A percentile compares a stretch with the other conserved stretches of the same genome.
These are phyloP conservation scores for Euzophera pinguis DNA, from an alignment of 2,888 invertebrate genomes.

Conservation along the genomic window DNA sequence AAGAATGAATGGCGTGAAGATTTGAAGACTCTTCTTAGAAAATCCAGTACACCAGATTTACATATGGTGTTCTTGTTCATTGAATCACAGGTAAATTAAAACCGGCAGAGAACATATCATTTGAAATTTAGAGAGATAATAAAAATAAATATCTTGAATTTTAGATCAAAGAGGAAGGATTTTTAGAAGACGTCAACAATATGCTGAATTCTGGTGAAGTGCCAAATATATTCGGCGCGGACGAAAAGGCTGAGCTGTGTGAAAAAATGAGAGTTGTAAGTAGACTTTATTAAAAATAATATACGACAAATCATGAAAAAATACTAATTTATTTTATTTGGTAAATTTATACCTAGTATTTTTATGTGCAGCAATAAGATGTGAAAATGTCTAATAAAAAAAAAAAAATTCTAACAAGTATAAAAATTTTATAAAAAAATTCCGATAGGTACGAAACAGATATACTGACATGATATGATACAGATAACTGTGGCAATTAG, in stretches of 20 bases:
- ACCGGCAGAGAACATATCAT: too few relatives aligned
- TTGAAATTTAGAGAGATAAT: too few relatives aligned
- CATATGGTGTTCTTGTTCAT: conserved; percentile 94
- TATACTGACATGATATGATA: too few relatives aligned
- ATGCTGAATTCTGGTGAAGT: conserved; percentile 96
- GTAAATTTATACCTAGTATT: too few relatives aligned
- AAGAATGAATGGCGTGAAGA: conserved; percentile 95
- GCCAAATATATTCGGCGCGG: conserved; percentile 91
- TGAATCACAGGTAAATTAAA: conserved; percentile 87
- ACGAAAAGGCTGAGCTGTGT: conserved; percentile 93
- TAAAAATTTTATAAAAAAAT: too few relatives aligned
- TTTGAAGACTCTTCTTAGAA: conserved; percentile 88
- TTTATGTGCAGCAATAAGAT: too few relatives aligned
- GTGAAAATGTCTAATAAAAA: too few relatives aligned
- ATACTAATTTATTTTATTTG: too few relatives aligned
- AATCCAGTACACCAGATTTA: conserved; percentile 90
- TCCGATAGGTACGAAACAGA: too few relatives aligned
- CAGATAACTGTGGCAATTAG: too few relatives aligned
- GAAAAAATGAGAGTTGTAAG: conserved; percentile 91
- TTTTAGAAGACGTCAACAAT: conserved; percentile 95
- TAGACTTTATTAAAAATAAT: conserved; percentile 14
- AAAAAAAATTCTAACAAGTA: too few relatives aligned
- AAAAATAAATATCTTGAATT: not conserved
- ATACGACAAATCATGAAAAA: too few relatives aligned
- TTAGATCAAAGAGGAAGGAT: conserved; percentile 94